These are phyloP conservation scores for Marisa cornuarietis DNA, from an alignment of 1,140 invertebrate genomes.

Conservation along the genomic window DNA sequence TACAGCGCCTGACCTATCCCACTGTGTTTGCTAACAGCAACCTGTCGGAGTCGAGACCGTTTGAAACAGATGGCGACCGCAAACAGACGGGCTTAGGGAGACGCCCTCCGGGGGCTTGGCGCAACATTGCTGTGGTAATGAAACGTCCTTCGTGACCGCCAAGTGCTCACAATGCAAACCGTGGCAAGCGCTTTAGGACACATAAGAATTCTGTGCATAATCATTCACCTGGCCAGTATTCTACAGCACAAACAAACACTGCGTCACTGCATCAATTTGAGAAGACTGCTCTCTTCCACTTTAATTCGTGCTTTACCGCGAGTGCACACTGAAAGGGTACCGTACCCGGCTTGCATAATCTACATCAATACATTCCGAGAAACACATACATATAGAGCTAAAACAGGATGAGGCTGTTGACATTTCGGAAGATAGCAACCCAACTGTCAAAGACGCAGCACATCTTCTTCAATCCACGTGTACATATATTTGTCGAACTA, in stretches of 20 bases:
- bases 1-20: conserved; percentile 1
- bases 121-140: conserved; percentile 7
- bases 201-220: not conserved
- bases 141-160: not conserved
- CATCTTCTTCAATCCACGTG: no score
- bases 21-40: conserved; percentile 7
- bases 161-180: not conserved
- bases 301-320: no score
- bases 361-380: no score
- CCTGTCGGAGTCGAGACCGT: not conserved
- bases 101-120: not conserved
- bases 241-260: not conserved
- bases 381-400: no score
- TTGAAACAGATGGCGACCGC: conserved; percentile 1
- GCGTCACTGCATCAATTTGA: not conserved
- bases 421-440: no score
- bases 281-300: no score
- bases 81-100: conserved; percentile 2
- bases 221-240: not conserved
- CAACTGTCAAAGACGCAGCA: no score
- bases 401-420: no score
- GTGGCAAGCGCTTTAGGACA: not conserved
- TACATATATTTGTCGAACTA: no score
- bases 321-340: no score
- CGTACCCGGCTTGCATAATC: no score